These are phyloP conservation scores for Irena cyanogastra DNA, from an alignment of 2,113 vertebrate genomes.

Conservation along the genomic window DNA sequence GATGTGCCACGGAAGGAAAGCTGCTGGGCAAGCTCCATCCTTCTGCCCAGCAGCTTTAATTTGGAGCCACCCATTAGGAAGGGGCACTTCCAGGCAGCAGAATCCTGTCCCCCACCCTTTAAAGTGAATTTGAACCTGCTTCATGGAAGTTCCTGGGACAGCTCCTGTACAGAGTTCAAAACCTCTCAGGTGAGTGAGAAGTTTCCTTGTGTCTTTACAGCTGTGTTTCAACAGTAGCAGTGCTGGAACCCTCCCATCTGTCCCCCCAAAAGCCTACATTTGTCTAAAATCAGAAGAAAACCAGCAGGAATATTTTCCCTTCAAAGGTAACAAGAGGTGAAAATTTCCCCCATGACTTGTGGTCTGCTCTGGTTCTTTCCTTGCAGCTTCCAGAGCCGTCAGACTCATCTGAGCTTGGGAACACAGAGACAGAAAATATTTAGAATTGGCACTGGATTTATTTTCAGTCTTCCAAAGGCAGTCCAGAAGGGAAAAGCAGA, in stretches of 20 bases:
- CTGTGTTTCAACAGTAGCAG: neutral
- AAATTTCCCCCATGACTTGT: neutral
- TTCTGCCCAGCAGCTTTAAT: neutral
- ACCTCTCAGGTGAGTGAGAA: neutral
- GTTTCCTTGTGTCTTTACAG: neutral
- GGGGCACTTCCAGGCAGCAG: neutral
- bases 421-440: neutral
- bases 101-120: neutral
- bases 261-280: neutral
- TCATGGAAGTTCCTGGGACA: neutral
- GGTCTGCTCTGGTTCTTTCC: neutral
- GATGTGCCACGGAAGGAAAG: neutral
- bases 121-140: neutral
- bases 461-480: neutral
- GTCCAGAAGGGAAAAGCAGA: neutral
- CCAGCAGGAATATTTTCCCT: neutral
- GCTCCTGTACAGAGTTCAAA: neutral
- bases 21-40: neutral
- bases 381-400: neutral
- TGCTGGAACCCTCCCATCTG: neutral
- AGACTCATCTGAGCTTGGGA: neutral
- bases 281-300: neutral
- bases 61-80: neutral
- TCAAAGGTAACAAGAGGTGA: neutral
- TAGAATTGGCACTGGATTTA: neutral